A percentile compares a stretch with the other conserved stretches of the same genome.
Conservation (phyloP, 2,888 invertebrate genomes). For the Cantharis rustica region DNA sequence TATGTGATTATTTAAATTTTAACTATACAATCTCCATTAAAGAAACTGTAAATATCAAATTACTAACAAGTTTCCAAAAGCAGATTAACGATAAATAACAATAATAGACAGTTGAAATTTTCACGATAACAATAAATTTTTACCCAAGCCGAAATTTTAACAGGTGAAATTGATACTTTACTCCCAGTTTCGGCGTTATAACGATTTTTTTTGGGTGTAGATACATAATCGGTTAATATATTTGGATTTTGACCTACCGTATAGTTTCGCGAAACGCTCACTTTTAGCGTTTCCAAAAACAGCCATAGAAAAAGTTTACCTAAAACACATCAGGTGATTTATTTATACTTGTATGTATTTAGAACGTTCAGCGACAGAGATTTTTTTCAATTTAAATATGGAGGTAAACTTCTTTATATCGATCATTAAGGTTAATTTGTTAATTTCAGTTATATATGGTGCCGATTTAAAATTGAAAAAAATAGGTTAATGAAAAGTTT, state of each 20-base stretch:
- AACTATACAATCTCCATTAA: neutral
- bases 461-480: neutral
- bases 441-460: neutral
- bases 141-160: neutral
- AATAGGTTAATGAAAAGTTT: neutral
- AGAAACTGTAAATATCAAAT: neutral
- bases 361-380: neutral
- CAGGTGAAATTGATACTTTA: neutral
- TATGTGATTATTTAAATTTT: constrained; percentile 9
- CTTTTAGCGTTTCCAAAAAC: neutral
- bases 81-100: neutral
- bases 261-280: neutral
- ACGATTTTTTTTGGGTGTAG: neutral
- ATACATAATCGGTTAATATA: neutral
- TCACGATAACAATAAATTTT: neutral
- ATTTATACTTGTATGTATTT: no score
- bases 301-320: neutral
- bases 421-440: neutral
- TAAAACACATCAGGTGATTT: no score
- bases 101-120: neutral
- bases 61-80: neutral
- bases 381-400: neutral
- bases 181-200: neutral
- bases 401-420: neutral
- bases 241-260: neutral